Evolutionary conservation across 1,140 invertebrate genomes (phyloP).

Genomic region (Trissolcus basalis): DNA sequence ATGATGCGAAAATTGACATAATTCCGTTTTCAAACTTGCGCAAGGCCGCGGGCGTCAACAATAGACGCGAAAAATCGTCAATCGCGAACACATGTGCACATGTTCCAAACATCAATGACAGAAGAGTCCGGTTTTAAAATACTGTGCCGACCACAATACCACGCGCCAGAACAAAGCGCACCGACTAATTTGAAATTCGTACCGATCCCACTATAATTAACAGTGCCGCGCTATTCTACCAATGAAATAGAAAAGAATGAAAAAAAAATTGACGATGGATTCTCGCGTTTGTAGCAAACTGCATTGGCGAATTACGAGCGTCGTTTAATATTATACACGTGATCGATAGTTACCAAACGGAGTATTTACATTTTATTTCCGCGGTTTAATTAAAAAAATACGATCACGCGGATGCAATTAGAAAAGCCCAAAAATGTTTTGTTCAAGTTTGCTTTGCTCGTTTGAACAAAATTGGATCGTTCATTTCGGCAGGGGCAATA

Average conservation of each 20-base stretch:
- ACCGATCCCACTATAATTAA: constrained; percentile 51
- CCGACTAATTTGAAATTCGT: constrained; percentile 49
- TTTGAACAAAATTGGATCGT: constrained; percentile 19
- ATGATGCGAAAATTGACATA: constrained; percentile 57
- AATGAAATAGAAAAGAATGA: background rate
- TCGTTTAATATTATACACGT: constrained; percentile 35
- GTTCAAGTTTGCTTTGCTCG: constrained; percentile 5
- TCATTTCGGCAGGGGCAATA: background rate
- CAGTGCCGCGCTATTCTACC: constrained; percentile 26
- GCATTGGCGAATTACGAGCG: constrained; percentile 35
- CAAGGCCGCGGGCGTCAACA: no score
- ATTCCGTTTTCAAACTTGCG: constrained; percentile 46
- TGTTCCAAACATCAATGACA: no score
- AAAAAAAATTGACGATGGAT: constrained; percentile 6
- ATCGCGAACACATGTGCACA: no score
- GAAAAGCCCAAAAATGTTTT: constrained; percentile 19
- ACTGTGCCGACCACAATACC: constrained; percentile 24
- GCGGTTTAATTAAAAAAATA: constrained; percentile 43
- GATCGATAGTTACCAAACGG: constrained; percentile 30
- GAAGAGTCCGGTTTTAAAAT: no score
- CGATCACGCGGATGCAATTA: constrained; percentile 29
- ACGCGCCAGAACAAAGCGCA: constrained; percentile 47
- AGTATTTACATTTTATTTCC: constrained; percentile 42
- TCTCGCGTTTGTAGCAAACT: constrained; percentile 25
- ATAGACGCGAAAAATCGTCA: no score